A percentile compares a stretch with the other conserved stretches of the same genome.
phyloP scores from a whole-genome alignment of 2,113 vertebrate genomes.

The Lophochroa leadbeateri region DNA sequence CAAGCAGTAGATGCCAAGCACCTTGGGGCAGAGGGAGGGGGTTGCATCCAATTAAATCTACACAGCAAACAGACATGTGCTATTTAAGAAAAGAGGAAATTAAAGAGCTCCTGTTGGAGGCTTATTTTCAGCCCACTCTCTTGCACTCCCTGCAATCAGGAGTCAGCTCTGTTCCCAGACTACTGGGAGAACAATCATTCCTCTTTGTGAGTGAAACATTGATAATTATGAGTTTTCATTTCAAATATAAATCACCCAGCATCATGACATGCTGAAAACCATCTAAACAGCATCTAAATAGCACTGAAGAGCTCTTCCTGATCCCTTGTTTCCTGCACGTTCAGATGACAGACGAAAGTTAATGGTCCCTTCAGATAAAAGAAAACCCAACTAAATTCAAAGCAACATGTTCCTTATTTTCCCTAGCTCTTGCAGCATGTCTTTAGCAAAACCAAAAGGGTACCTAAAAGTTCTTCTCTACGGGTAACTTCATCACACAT shows the following conservation, averaged over 20 bases:
- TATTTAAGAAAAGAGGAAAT: background rate
- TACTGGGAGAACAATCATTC: background rate
- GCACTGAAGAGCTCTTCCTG: background rate
- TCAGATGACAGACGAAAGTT: background rate
- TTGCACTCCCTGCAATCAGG: background rate
- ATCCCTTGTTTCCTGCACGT: background rate
- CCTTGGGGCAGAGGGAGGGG: background rate
- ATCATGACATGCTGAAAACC: background rate
- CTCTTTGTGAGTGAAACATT: background rate
- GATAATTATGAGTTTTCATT: background rate
- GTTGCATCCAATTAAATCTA: background rate
- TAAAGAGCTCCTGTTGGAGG: background rate
- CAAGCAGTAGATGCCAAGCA: background rate
- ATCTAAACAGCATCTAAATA: background rate
- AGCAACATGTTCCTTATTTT: background rate
- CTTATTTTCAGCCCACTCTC: background rate
- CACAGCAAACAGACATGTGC: background rate
- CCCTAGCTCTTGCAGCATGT: rapidly evolving
- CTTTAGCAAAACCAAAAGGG: background rate
- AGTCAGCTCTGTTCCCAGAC: background rate
- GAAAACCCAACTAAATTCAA: background rate
- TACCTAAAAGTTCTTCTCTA: background rate
- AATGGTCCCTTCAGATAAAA: background rate
- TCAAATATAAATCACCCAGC: background rate
- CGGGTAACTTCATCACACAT: background rate